These are phyloP conservation scores for Erebia ligea DNA, from an alignment of 2,888 invertebrate species.

Conservation along the genomic window DNA sequence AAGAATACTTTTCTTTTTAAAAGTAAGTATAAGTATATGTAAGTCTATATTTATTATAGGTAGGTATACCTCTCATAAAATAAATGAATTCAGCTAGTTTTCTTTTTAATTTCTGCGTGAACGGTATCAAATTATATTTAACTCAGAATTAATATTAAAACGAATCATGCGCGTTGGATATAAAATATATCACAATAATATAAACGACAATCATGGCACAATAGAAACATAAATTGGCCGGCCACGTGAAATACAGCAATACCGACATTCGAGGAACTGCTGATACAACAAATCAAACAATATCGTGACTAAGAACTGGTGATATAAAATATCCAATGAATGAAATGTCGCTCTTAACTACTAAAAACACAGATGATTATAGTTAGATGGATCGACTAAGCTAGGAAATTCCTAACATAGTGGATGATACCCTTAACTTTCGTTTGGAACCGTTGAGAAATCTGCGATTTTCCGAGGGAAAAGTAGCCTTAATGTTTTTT, in stretches of 20 bases:
- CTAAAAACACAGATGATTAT: background rate
- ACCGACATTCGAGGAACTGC: slow-evolving; percentile 1
- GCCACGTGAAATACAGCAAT: background rate
- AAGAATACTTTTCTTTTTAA: too few species aligned
- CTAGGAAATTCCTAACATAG: too few species aligned
- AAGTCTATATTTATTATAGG: too few species aligned
- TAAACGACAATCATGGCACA: slow-evolving; percentile 11
- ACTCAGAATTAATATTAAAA: background rate
- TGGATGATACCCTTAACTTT: too few species aligned
- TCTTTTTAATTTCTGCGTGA: too few species aligned
- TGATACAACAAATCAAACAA: background rate
- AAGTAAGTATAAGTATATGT: too few species aligned
- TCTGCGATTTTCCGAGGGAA: too few species aligned
- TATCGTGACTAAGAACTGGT: background rate
- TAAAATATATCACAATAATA: slow-evolving; percentile 4
- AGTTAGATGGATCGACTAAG: background rate
- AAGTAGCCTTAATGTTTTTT: too few species aligned
- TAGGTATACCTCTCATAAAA: too few species aligned
- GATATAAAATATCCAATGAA: background rate
- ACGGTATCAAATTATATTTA: background rate
- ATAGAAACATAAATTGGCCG: slow-evolving; percentile 6
- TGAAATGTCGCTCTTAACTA: background rate
- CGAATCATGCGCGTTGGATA: slow-evolving; percentile 3
- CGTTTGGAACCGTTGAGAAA: too few species aligned
- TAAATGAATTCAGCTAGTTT: too few species aligned